Evolutionary conservation across 1,140 invertebrate genomes (phyloP).

Genomic region (Tetramorium parvispinum): DNA sequence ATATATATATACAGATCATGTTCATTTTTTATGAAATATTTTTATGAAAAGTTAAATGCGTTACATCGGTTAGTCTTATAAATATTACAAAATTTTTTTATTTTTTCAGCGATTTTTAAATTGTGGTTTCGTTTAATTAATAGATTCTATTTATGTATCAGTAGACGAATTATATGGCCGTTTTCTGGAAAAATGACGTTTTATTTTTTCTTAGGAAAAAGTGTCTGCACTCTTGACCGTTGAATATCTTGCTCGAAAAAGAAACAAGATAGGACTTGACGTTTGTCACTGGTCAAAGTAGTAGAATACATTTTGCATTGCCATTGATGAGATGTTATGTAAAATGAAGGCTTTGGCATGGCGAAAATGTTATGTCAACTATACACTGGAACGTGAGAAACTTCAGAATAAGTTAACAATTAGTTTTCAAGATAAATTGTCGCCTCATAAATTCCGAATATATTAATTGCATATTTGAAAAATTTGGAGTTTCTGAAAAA

Average conservation of each 20-base stretch:
- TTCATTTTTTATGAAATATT: neutral
- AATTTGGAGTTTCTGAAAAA: neutral
- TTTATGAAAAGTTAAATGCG: neutral
- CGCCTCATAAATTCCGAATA: too few species aligned
- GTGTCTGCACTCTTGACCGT: neutral
- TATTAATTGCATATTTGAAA: neutral
- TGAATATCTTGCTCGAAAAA: neutral
- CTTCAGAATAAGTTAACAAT: neutral
- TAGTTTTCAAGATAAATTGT: neutral
- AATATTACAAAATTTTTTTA: neutral
- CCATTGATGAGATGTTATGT: conserved; percentile 17
- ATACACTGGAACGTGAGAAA: neutral
- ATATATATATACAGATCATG: neutral
- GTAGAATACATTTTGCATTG: conserved; percentile 6
- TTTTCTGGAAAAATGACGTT: neutral
- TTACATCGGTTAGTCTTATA: neutral
- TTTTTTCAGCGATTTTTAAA: neutral
- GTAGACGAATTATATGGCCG: neutral
- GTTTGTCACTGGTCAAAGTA: neutral
- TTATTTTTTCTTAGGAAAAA: neutral
- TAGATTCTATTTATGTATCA: neutral
- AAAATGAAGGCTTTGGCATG: neutral
- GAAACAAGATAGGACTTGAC: neutral
- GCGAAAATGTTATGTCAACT: conserved; percentile 5
- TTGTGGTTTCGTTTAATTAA: neutral